Base-by-base conservation (phyloP, 2,888 invertebrate genomes). In the Drosophila infuscata region DNA sequence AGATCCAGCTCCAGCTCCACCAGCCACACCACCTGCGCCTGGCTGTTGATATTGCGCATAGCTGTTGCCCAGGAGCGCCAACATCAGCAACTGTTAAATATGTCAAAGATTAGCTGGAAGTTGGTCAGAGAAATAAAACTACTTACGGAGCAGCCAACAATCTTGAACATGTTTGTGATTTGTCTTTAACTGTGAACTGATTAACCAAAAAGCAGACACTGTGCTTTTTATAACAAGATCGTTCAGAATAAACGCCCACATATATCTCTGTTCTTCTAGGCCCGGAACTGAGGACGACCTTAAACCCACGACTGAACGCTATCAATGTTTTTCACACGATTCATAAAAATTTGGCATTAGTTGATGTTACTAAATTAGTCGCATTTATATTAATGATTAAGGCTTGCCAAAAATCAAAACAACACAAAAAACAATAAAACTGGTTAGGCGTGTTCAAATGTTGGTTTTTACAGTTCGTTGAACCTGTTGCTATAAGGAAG, bases 301-400 rank as follows among this genome's bases (percentile, higher is more conserved):
- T 89, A 77, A 91, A 90, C 91, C 69, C 74, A 41, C 36, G 35
- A 61, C 36, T 82, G 82, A 74, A 78, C 91, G 76, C 64, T n/a
- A 53, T 87, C 83, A 90, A 90, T 90, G 84, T 30, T 79, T 76
- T 86, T 88, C 89, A 62, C 89, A 87, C 79, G 79, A 68, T 81
- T 71, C 62, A 71, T 73, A 71, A 79, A 60, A 38, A 64, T 78
- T 74, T 73, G 53, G 61, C 71, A 52, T 74, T 87, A 86, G 88
- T 89, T 60, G 74, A 67, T 79, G 74, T 52, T 71, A 76, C 89
- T 90, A 86, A 86, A 68, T 62, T 62, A 71, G 52, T 57, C 68
- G 57, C 68, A 62, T 65, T 70, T 38, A 66, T 72, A 68, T 84
- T 63, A 48, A 70, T 56, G 54, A 46, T 7, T 46, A 59, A 38